A percentile compares a stretch with the other conserved stretches of the same genome.
Conservation (phyloP, 2,888 invertebrate species). For the Aporophyla nigra region DNA sequence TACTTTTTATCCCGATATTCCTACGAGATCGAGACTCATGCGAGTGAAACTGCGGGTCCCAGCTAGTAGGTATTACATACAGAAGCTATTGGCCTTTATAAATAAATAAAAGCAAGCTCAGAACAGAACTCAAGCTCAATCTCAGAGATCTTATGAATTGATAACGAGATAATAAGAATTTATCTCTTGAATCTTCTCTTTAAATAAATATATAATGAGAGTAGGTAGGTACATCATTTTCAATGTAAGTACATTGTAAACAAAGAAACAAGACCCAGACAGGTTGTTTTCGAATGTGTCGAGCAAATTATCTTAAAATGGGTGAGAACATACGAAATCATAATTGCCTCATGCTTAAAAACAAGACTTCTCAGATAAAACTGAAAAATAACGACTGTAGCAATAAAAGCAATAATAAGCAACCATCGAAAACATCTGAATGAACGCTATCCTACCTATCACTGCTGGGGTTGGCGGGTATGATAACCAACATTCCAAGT, state of each 20-base stretch:
- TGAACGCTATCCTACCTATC: conserved; percentile 17
- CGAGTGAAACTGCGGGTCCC: too few species aligned
- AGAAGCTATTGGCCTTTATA: background rate
- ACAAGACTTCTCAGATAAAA: conserved; percentile 14
- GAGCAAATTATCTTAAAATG: conserved; percentile 14
- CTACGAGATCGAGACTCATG: too few species aligned
- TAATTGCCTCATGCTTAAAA: conserved; percentile 8
- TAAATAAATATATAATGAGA: background rate
- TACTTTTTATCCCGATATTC: too few species aligned
- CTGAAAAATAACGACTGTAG: background rate
- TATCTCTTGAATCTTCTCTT: background rate
- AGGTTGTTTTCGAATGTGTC: conserved; percentile 5
- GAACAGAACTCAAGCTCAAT: background rate
- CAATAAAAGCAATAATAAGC: conserved; percentile 16
- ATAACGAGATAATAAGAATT: background rate
- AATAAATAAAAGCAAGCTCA: background rate
- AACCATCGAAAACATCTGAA: conserved; percentile 14
- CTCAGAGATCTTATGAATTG: background rate
- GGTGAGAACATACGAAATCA: background rate
- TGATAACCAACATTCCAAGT: conserved; percentile 37
- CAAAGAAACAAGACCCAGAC: background rate
- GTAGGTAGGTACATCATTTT: background rate
- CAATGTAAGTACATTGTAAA: background rate
- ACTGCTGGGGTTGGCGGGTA: conserved; percentile 7
- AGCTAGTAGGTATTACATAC: background rate